phyloP scores from a whole-genome alignment of 2,113 vertebrate genomes.

The Lophura nycthemera region DNA sequence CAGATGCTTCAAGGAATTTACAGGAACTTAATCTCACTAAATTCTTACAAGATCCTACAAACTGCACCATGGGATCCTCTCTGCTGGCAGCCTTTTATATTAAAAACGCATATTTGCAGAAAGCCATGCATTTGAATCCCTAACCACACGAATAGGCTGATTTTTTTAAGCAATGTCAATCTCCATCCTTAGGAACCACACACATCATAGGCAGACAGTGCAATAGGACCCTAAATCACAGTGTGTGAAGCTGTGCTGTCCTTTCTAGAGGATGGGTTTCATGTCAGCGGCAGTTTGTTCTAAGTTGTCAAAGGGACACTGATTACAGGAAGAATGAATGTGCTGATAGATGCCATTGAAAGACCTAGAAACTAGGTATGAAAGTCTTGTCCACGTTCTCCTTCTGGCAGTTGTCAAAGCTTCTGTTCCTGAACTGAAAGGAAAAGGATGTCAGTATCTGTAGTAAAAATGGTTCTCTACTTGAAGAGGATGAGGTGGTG shows the following conservation, averaged over 20 bases:
- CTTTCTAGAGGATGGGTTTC: background rate
- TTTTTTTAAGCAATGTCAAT: background rate
- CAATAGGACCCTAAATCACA: background rate
- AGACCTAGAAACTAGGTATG: background rate
- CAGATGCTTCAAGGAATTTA: slow-evolving; percentile 9
- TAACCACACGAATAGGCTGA: background rate
- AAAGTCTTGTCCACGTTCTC: background rate
- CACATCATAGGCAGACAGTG: background rate
- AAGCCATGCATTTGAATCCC: slow-evolving; percentile 29
- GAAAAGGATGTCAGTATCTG: background rate
- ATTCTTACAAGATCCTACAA: slow-evolving; percentile 26
- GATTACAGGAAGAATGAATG: background rate
- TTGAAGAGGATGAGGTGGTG: background rate
- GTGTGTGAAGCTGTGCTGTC: background rate
- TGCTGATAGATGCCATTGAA: background rate
- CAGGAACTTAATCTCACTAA: slow-evolving; percentile 36
- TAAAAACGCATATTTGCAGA: slow-evolving; percentile 1
- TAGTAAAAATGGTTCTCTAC: background rate
- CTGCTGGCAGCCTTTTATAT: slow-evolving; percentile 21
- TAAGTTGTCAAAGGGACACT: background rate
- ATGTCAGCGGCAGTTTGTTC: background rate
- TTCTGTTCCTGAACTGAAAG: background rate
- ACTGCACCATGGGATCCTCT: background rate
- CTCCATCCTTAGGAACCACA: background rate
- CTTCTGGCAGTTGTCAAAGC: background rate